Conservation (phyloP, 1,140 invertebrate species). For the Bombus confusus region DNA sequence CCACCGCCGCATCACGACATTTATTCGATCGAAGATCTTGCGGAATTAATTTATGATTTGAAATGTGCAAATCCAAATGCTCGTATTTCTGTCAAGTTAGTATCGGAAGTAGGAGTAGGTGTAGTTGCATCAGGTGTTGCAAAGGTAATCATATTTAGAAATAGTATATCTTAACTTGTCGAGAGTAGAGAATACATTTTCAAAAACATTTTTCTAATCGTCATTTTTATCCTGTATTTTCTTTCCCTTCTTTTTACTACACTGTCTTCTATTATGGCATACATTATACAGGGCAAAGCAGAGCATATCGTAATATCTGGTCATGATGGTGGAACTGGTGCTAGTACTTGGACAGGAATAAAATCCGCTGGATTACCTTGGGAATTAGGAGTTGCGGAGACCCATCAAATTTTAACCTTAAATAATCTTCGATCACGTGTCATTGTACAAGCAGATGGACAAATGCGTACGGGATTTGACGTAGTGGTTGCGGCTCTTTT, state of each 20-base stretch:
- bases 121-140: slow-evolving; percentile 99
- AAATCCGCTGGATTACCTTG: slow-evolving; percentile 98
- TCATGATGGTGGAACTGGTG: slow-evolving; percentile 99
- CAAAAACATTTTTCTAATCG: background rate
- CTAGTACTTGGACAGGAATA: slow-evolving; percentile 98
- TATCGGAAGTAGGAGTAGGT: slow-evolving; percentile 99
- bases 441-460: slow-evolving; percentile 97
- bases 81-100: slow-evolving; percentile 98
- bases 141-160: slow-evolving; percentile 85
- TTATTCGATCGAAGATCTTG: slow-evolving; percentile 99
- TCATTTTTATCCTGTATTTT: background rate
- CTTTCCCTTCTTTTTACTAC: background rate
- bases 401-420: slow-evolving; percentile 97
- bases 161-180: background rate
- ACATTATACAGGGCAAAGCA: slow-evolving; percentile 90
- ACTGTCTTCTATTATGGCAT: too few relatives aligned
- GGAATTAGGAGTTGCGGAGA: slow-evolving; percentile 98
- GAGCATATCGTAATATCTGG: slow-evolving; percentile 99
- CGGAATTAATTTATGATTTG: slow-evolving; percentile 98
- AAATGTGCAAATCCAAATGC: slow-evolving; percentile 98
- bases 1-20: slow-evolving; percentile 99
- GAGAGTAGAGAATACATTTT: background rate
- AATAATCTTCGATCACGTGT: slow-evolving; percentile 98
- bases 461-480: slow-evolving; percentile 97
- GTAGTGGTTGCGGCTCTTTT: slow-evolving; percentile 97